Evolutionary conservation across 2,113 vertebrate species (phyloP).

Genomic region (Phrynocephalus versicolor): DNA sequence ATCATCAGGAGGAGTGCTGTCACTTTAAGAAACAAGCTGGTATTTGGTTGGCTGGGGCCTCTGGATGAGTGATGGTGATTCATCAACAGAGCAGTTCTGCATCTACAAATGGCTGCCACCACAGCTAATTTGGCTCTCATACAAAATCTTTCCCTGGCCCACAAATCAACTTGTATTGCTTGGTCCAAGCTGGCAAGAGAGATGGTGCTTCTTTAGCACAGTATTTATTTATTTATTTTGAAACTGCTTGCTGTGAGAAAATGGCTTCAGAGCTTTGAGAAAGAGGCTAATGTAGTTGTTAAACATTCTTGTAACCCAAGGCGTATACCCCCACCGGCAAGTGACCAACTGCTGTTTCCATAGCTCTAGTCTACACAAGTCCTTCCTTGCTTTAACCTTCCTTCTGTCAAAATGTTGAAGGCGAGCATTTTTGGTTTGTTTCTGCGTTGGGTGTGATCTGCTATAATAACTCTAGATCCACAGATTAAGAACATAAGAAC

Average conservation of each 20-base stretch:
- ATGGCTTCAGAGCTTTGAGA: neutral
- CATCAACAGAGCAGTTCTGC: neutral
- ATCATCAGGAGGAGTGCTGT: no score
- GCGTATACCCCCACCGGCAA: no score
- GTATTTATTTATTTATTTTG: no score
- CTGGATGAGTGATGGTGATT: neutral
- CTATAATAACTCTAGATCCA: neutral
- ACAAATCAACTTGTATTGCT: neutral
- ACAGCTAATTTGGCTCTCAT: neutral
- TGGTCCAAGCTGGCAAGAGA: neutral
- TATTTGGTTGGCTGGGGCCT: no score
- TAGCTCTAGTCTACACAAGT: no score
- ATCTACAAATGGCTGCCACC: neutral
- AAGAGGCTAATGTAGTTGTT: neutral
- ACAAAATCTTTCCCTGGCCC: neutral
- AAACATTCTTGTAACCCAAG: neutral
- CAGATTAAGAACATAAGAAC: no score
- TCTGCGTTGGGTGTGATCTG: neutral
- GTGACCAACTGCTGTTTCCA: no score
- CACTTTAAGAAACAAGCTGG: no score
- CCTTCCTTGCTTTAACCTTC: neutral
- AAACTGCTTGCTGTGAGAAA: neutral
- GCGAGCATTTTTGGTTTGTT: neutral
- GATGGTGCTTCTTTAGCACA: neutral
- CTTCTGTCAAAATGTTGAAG: neutral